Evolutionary conservation across 2,797 vertebrate genomes (phyloP).

Genomic region (Microctenopoma steveboyesi): DNA sequence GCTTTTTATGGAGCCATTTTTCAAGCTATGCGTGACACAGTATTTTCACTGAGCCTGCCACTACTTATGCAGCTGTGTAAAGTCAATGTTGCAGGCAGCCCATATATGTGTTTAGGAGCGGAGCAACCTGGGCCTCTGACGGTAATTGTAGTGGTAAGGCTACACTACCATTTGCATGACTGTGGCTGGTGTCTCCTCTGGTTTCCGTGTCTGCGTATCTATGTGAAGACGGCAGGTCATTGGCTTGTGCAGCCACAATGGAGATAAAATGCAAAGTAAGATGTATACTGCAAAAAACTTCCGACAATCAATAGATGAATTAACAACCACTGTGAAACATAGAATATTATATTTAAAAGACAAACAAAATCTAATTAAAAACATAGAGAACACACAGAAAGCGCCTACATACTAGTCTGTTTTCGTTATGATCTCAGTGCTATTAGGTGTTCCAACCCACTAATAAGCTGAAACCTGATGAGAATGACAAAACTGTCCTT

Average conservation of each 20-base stretch:
- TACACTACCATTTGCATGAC: slow-evolving; percentile 71
- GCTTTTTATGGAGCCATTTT: slow-evolving; percentile 79
- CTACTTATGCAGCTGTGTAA: slow-evolving; percentile 70
- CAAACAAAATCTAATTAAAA: slow-evolving; percentile 28
- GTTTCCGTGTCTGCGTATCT: slow-evolving; percentile 53
- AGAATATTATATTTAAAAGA: background rate
- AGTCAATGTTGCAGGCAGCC: slow-evolving; percentile 61
- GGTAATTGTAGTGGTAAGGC: slow-evolving; percentile 62
- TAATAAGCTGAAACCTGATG: slow-evolving; percentile 47
- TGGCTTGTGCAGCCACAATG: slow-evolving; percentile 24
- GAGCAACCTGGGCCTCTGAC: slow-evolving; percentile 47
- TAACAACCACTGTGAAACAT: slow-evolving; percentile 25
- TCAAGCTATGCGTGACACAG: slow-evolving; percentile 73
- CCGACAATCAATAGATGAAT: slow-evolving; percentile 34
- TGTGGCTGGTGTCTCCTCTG: slow-evolving; percentile 56
- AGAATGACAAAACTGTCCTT: slow-evolving; percentile 28
- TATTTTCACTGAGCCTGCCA: slow-evolving; percentile 77
- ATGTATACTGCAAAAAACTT: slow-evolving; percentile 8
- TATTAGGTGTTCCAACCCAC: slow-evolving; percentile 23
- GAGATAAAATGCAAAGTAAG: slow-evolving; percentile 54
- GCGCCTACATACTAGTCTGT: slow-evolving; percentile 27
- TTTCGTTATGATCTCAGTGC: slow-evolving; percentile 49
- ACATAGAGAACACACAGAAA: slow-evolving; percentile 11
- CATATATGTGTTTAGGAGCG: slow-evolving; percentile 48
- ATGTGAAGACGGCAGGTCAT: slow-evolving; percentile 47